Base-by-base conservation (phyloP, 2,888 invertebrate genomes). In the Tryphoninae sp. region DNA sequence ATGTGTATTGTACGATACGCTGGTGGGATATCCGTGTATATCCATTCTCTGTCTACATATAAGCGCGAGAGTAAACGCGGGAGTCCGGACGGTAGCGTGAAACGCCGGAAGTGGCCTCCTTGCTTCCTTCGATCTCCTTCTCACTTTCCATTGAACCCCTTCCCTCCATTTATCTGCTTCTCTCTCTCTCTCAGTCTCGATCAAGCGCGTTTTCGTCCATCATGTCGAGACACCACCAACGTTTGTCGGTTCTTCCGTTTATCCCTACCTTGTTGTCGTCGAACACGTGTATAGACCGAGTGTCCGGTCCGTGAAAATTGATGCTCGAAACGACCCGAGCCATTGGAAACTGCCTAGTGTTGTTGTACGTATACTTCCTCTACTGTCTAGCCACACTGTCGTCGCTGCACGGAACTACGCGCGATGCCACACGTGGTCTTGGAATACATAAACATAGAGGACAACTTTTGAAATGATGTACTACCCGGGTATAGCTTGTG, bases 261-360 rank as follows among this genome's bases (percentile, higher is more conserved):
- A 67, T 68, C 49, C 42, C n/a, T 22, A 45, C 16, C 42, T 13
- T 23, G 51, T 53, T 42, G 22, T 22, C 81, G 80, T 51, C 75
- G 65, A 83, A 80, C 75, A n/a, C 68, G 61, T 53, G 64, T 64
- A 61, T 40, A 64, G 53, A 78, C 71, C 81, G 84, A 58, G 26
- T 77, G 80, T 76, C 74, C 78, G 58, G 76, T 72, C 68, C 72
- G 76, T 84, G 89, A 87, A 89, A 89, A 89, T 89, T 89, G 87
- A 88, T 88, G 87, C 86, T 87, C 85, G 83, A 87, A 73, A 22
- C 51, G 16, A 73, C 26, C 8, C 62, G 59, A 64, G 64, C 22
- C 40, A 74, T 40, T 8, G 33, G 16, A 26, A 2, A 45, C 22
- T 19, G 7, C 53, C 49, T 4, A 13, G 26, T n/a, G 11, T 2